phyloP scores from a whole-genome alignment of 37 sponge, comb jelly and placozoan genomes.

The Beroe forskalii region DNA sequence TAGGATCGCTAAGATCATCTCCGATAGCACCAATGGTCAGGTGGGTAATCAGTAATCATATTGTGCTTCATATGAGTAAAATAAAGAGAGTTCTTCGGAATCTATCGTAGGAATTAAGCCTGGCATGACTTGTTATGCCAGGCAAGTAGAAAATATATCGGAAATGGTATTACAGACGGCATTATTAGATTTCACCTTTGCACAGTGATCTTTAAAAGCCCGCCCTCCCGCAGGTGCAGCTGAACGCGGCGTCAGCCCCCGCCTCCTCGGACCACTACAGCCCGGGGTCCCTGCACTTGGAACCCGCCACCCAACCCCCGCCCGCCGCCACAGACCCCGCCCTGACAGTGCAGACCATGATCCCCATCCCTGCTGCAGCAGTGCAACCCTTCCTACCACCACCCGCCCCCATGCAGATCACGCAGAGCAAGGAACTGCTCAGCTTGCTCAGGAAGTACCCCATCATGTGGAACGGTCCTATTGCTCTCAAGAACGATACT shows the following conservation, averaged over 20 bases:
- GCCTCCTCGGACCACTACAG: not conserved
- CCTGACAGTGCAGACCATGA: conserved; percentile 21
- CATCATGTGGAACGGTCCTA: conserved; percentile 95
- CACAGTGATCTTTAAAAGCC: too few relatives aligned
- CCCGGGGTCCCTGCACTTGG: not conserved
- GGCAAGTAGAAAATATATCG: too few relatives aligned
- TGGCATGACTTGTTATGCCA: too few relatives aligned
- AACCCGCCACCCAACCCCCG: not conserved
- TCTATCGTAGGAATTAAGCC: too few relatives aligned
- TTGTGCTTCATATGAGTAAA: too few relatives aligned
- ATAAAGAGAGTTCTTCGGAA: too few relatives aligned
- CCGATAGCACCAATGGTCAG: conserved; percentile 47
- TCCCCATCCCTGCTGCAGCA: conserved; percentile 27
- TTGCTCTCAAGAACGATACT: conserved; percentile 92
- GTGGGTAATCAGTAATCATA: too few relatives aligned
- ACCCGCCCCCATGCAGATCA: conserved; percentile 30
- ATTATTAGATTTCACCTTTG: too few relatives aligned
- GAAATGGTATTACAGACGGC: too few relatives aligned
- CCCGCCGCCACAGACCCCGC: not conserved
- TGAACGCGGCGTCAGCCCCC: not conserved
- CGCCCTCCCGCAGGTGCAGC: not conserved
- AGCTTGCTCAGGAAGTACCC: conserved; percentile 80
- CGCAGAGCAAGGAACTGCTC: conserved; percentile 60
- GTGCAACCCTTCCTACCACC: conserved; percentile 35
- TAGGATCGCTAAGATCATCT: conserved; percentile 49